A percentile compares a stretch with the other conserved stretches of the same genome.
Evolutionary conservation across 1,140 invertebrate genomes (phyloP).

Genomic region (Trichonephila clavata): DNA sequence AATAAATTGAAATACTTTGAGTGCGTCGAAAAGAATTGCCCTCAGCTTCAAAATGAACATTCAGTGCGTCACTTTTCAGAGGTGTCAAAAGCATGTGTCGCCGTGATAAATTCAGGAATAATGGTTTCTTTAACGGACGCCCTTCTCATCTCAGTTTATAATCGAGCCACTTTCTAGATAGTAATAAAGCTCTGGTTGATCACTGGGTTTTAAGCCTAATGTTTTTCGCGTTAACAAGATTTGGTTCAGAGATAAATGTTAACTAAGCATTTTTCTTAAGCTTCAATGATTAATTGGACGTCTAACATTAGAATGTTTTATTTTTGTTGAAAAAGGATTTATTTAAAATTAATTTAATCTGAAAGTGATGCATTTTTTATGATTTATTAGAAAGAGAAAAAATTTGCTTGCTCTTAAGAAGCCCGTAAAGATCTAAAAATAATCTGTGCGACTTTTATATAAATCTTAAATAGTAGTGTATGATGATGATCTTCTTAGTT

Average conservation of each 20-base stretch:
- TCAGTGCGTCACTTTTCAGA: conserved; percentile 29
- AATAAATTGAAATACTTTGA: not conserved
- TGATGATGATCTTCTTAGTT: too few relatives aligned
- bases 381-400: not conserved
- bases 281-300: not conserved
- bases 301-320: not conserved
- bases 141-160: conserved; percentile 30
- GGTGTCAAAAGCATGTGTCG: conserved; percentile 59
- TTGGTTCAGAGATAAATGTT: conserved; percentile 6
- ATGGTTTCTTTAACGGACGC: not conserved
- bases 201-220: conserved; percentile 41
- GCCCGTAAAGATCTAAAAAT: too few relatives aligned
- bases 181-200: conserved; percentile 54
- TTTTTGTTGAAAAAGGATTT: not conserved
- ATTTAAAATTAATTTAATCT: not conserved
- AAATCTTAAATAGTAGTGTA: too few relatives aligned
- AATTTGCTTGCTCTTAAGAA: too few relatives aligned
- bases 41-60: conserved; percentile 28
- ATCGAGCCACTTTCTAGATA: not conserved
- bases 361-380: not conserved
- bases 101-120: conserved; percentile 62
- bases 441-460: too few relatives aligned
- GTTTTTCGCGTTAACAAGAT: conserved; percentile 61
- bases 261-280: conserved; percentile 26
- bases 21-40: not conserved